These are phyloP conservation scores for Galerucella calmariensis DNA, from an alignment of 2,888 invertebrate species.

Conservation along the genomic window DNA sequence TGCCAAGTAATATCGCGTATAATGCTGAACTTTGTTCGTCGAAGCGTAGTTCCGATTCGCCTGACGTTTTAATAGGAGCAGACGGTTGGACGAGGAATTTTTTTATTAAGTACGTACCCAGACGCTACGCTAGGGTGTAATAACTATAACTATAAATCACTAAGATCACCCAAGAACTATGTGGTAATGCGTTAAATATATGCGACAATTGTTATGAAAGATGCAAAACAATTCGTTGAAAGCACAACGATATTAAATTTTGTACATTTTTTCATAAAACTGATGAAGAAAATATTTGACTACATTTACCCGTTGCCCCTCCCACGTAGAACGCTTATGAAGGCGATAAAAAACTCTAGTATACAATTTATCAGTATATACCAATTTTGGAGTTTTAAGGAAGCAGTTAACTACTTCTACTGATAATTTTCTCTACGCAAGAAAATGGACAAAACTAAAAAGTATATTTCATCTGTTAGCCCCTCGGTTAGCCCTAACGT, in stretches of 20 bases:
- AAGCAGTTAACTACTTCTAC: too few species aligned
- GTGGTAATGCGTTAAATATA: conserved; percentile 28
- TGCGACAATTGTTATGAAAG: conserved; percentile 14
- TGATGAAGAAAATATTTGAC: too few species aligned
- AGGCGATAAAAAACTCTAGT: too few species aligned
- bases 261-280: neutral
- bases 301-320: too few species aligned
- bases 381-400: too few species aligned
- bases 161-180: conserved; percentile 30
- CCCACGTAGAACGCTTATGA: too few species aligned
- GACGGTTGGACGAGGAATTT: conserved; percentile 30
- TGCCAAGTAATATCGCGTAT: conserved; percentile 34
- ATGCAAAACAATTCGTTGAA: conserved; percentile 4
- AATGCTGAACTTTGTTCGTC: conserved; percentile 46
- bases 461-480: too few species aligned
- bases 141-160: conserved; percentile 32
- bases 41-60: conserved; percentile 40
- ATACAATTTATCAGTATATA: too few species aligned
- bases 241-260: neutral
- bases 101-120: conserved; percentile 16
- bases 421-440: too few species aligned
- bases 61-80: conserved; percentile 26
- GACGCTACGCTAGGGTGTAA: conserved; percentile 10
- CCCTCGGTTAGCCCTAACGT: too few species aligned
- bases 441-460: too few species aligned